phyloP scores from a whole-genome alignment of 2,888 invertebrate species.

The Argynnis bischoffii region DNA sequence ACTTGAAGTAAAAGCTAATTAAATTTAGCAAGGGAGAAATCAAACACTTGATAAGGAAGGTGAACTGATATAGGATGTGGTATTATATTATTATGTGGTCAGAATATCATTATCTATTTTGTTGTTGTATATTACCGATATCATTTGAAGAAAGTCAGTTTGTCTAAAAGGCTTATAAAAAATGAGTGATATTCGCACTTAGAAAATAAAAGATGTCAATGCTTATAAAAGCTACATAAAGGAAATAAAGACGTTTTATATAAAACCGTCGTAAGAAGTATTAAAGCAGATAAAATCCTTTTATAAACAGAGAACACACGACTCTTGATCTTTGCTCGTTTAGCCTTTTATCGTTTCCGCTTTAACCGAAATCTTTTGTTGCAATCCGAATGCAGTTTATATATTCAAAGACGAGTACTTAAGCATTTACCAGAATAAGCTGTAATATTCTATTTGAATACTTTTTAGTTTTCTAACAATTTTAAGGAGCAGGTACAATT shows the following conservation, averaged over 20 bases:
- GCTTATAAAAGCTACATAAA: not conserved
- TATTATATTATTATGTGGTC: too few relatives aligned
- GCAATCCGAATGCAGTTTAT: constrained; percentile 29
- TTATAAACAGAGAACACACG: constrained; percentile 19
- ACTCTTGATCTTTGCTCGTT: constrained; percentile 18
- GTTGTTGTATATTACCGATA: too few relatives aligned
- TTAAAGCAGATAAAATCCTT: constrained; percentile 16
- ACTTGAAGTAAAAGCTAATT: too few relatives aligned
- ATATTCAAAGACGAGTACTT: constrained; percentile 13
- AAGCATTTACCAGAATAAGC: not conserved
- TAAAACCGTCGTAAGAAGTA: constrained; percentile 13
- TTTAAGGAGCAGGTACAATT: too few relatives aligned
- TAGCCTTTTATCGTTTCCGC: constrained; percentile 16
- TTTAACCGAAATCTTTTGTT: constrained; percentile 30
- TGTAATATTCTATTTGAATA: not conserved
- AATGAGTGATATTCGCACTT: not conserved
- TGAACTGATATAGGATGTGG: too few relatives aligned
- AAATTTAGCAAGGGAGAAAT: too few relatives aligned
- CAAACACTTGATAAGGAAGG: too few relatives aligned
- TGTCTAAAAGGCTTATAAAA: too few relatives aligned
- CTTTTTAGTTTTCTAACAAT: too few relatives aligned
- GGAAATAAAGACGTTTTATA: constrained; percentile 5
- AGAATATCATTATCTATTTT: too few relatives aligned
- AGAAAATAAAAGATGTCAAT: constrained; percentile 1
- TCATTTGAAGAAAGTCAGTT: too few relatives aligned